Base-by-base conservation (phyloP, 1,140 invertebrate species). In the Atta cephalotes region DNA sequence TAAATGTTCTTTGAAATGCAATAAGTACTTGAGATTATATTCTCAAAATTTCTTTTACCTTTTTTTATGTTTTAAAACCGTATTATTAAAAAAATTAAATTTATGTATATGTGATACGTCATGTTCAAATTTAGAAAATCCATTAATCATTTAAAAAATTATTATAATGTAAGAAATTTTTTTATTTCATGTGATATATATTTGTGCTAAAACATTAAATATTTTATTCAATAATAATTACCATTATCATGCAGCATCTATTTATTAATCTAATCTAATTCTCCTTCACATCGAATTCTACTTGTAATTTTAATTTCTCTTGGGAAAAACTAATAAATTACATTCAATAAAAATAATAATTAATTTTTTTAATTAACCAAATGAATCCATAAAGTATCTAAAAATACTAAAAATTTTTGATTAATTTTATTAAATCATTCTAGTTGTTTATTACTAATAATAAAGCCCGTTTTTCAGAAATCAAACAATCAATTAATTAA, bases 281-380 rank as follows among this genome's bases (percentile, higher is more conserved):
- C 21, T 18, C n/a, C 6, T 68, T 14, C 2, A 7, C 0, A 63
- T 63, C 3, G 2, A 63, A 78, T 56, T 35, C 21, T 12, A 10
- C 6, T 68, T 45, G 0, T 45, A 12, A 68, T 5, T 45, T 53
- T 79, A 79, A 79, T 79, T 68, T 80, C 45, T 1, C 45, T 80
- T 21, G 74, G 18, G 45, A 25, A 70, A 12, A 31, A 18, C 18
- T 14, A 53, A n/a, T 7, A 53, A 66, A 80, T 56, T 68, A 21
- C 0, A 21, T 49, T 68, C 66, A 65, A 31, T n/a, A 79, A 31
- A 63, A 49, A 35, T 4, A 1, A 25, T 25, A 25, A 25, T 1
- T 21, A 80, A 80, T 53, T 63, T 31, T 39, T 77, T 68, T 53
- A 79, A 79, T 80, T 80, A 70, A 53, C 56, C 7, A 79, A 62